Evolutionary conservation across 2,113 vertebrate species (phyloP).

Genomic region (Saiga tatarica): DNA sequence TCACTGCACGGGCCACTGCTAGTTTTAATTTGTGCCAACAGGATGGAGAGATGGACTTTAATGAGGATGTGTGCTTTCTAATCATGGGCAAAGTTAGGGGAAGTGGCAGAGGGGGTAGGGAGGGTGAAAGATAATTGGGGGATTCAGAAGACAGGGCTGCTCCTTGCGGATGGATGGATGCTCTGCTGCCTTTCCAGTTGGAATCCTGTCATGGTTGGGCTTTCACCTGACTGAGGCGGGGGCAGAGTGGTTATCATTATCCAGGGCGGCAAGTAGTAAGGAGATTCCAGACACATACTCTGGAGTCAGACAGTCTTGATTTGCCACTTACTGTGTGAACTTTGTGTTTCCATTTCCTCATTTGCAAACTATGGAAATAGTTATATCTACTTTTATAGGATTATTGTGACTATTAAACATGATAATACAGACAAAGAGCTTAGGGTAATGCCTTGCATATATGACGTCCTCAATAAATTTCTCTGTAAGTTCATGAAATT

Average conservation of each 20-base stretch:
- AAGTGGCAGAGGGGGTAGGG: constrained; percentile 55
- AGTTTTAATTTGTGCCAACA: constrained; percentile 77
- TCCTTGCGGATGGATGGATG: not conserved
- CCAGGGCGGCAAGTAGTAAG: not conserved
- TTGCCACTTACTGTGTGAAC: not conserved
- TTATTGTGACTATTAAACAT: not conserved
- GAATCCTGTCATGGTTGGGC: not conserved
- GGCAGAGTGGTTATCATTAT: not conserved
- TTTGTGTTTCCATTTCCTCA: not conserved
- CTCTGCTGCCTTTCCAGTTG: not conserved
- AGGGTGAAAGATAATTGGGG: constrained; percentile 54
- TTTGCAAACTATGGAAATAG: not conserved
- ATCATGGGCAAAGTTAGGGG: constrained; percentile 60
- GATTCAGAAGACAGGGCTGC: constrained; percentile 19
- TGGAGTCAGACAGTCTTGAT: not conserved
- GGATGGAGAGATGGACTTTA: constrained; percentile 62
- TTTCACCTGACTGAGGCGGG: not conserved
- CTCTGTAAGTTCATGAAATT: not conserved
- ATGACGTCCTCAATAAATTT: not conserved
- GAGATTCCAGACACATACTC: not conserved
- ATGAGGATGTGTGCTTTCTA: constrained; percentile 76
- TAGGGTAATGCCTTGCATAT: not conserved
- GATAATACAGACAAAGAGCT: not conserved
- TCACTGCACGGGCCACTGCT: constrained; percentile 68
- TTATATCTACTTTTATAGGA: not conserved